Base-by-base conservation (phyloP, 2,797 vertebrate species). In the Poeciliopsis turneri region DNA sequence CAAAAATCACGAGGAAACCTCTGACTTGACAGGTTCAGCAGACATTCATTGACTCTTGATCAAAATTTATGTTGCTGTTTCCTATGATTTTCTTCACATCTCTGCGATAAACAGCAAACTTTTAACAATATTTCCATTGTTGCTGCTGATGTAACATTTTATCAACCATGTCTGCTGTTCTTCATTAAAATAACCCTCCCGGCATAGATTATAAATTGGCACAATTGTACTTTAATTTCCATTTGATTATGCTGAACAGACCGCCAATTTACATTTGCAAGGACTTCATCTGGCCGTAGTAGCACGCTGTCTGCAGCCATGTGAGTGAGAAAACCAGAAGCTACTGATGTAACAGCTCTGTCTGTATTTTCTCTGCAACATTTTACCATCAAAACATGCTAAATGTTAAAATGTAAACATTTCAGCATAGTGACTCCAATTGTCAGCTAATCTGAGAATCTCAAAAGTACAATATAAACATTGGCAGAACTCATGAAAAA, bases 241-340 rank as follows among this genome's bases (percentile, higher is more conserved):
- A 96, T 95, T 93, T 94, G 93, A 94, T 95, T 95, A 95, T 94
- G 88, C 88, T 92, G 92, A 94, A 94, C 91, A 89, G 87, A 90
- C 89, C 78, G 85, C 86, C 72, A 83, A 96, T 96, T 95, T 95
- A 93, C 94, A 96, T 96, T 93, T 95, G 92, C 92, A 95, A 95
- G 91, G 92, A 92, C 87, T 91, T 93, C 82, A 86, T 89, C 86
- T 87, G 89, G 85, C 76, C 78, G 78, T 82, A 81, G 77, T 55
- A 78, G 78, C 23, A 28, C 71, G 45, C 70, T 81, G 53, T 78
- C 85, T 84, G 82, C 77, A 82, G 80, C 72, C 71, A 28, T 78
- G 75, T 51, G 75, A 78, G 74, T 61, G 57, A n/a, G 12, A 59
- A 64, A 36, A 16, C 30, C 28, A 30, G 28, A 61, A 81, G 77